Conservation (phyloP, 1,140 invertebrate genomes). For the Diachasmimorpha longicaudata region DNA sequence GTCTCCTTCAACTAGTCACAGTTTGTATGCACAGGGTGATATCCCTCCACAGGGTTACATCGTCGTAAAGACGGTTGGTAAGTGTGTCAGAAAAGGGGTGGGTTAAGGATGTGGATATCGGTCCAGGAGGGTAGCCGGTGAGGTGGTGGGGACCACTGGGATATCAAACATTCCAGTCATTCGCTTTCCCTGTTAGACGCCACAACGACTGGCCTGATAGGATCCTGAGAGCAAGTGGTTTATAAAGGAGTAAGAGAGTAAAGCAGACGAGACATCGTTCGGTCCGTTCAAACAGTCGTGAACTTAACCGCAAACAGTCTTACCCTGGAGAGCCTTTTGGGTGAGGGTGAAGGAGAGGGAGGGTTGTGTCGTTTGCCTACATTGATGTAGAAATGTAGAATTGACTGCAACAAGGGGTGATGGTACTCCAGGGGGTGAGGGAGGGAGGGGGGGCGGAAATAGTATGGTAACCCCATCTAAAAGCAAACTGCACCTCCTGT, state of each 20-base stretch:
- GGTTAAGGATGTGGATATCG: background rate
- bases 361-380: slow-evolving; percentile 12
- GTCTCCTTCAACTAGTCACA: background rate
- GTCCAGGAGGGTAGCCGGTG: background rate
- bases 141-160: background rate
- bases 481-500: background rate
- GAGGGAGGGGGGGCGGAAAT: no score
- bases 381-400: background rate
- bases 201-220: background rate
- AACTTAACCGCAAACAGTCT: slow-evolving; percentile 42
- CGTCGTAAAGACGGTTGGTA: background rate
- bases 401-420: background rate
- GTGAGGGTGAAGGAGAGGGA: background rate
- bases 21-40: background rate
- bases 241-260: background rate
- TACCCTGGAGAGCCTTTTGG: background rate
- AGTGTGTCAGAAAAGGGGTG: background rate
- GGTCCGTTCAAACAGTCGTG: slow-evolving; percentile 34
- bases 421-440: background rate
- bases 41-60: background rate
- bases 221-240: slow-evolving; percentile 9
- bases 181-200: background rate
- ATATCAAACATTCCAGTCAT: background rate
- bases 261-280: slow-evolving; percentile 25
- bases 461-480: background rate